Conservation (phyloP, 1,140 invertebrate genomes). For the Ruditapes philippinarum region DNA sequence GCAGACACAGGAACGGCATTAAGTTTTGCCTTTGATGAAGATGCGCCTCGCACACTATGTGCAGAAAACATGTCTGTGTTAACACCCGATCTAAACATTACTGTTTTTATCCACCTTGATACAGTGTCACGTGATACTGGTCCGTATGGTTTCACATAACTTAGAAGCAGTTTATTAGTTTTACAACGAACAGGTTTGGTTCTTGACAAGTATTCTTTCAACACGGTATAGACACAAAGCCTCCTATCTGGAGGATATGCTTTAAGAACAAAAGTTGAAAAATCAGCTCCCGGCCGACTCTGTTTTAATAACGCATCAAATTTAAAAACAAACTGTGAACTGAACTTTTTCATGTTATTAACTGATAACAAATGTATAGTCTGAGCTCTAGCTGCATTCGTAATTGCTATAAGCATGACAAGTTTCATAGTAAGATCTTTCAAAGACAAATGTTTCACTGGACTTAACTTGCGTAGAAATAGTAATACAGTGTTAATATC, state of each 20-base stretch:
- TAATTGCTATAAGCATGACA: slow-evolving; percentile 38
- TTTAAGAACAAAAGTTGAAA: neutral
- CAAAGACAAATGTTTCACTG: slow-evolving; percentile 9
- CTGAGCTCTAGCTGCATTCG: slow-evolving; percentile 39
- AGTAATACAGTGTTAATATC: slow-evolving; percentile 63
- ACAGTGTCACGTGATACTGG: slow-evolving; percentile 46
- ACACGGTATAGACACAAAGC: slow-evolving; percentile 51
- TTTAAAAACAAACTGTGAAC: slow-evolving; percentile 24
- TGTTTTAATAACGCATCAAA: slow-evolving; percentile 31
- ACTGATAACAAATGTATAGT: slow-evolving; percentile 48
- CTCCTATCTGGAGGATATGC: slow-evolving; percentile 42
- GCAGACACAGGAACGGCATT: slow-evolving; percentile 22
- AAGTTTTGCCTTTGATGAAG: slow-evolving; percentile 25
- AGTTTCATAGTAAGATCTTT: slow-evolving; percentile 58
- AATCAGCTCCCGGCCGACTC: neutral
- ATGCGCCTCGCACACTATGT: slow-evolving; percentile 32
- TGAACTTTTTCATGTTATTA: slow-evolving; percentile 10
- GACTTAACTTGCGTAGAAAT: slow-evolving; percentile 37
- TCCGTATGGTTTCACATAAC: slow-evolving; percentile 52
- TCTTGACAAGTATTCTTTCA: slow-evolving; percentile 58
- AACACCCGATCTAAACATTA: slow-evolving; percentile 43
- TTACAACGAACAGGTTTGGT: neutral
- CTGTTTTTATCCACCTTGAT: slow-evolving; percentile 49
- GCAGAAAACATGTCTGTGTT: neutral
- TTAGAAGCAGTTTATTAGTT: slow-evolving; percentile 35